Percentiles rank a stretch among this genome's conserved stretches.
phyloP scores from a whole-genome alignment of 2,888 invertebrate species.

The Tetragonula carbonaria region DNA sequence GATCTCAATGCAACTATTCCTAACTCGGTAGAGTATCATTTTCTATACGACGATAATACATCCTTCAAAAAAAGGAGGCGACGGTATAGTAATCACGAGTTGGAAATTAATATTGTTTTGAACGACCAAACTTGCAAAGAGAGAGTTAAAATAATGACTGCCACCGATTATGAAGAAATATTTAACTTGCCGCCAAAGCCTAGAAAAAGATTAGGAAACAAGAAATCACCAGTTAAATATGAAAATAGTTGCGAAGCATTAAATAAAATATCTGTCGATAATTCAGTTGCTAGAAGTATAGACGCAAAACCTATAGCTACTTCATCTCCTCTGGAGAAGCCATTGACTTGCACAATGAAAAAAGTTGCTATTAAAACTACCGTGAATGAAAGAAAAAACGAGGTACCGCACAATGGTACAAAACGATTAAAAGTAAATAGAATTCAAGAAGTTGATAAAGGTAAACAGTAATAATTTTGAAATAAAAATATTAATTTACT shows the following conservation, averaged over 20 bases:
- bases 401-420: constrained; percentile 26
- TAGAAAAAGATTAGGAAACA: constrained; percentile 62
- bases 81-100: constrained; percentile 72
- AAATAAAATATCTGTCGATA: constrained; percentile 33
- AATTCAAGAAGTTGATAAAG: constrained; percentile 37
- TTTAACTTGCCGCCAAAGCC: constrained; percentile 73
- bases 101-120: constrained; percentile 70
- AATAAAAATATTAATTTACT: neutral
- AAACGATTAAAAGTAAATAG: constrained; percentile 42
- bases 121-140: constrained; percentile 64
- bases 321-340: constrained; percentile 74
- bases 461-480: constrained; percentile 34
- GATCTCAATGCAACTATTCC: constrained; percentile 34
- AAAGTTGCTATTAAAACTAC: constrained; percentile 37
- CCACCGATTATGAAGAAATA: constrained; percentile 76
- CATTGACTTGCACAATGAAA: constrained; percentile 43
- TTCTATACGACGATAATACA: constrained; percentile 75
- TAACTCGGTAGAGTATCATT: constrained; percentile 67
- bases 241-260: constrained; percentile 32
- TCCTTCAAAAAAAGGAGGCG: constrained; percentile 73
- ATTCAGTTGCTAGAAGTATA: constrained; percentile 40
- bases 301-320: constrained; percentile 73
- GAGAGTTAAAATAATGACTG: constrained; percentile 66
- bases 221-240: constrained; percentile 54
- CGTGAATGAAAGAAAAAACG: constrained; percentile 29